Conservation (phyloP, 2,888 invertebrate genomes). For the Aspidapion aeneum region DNA sequence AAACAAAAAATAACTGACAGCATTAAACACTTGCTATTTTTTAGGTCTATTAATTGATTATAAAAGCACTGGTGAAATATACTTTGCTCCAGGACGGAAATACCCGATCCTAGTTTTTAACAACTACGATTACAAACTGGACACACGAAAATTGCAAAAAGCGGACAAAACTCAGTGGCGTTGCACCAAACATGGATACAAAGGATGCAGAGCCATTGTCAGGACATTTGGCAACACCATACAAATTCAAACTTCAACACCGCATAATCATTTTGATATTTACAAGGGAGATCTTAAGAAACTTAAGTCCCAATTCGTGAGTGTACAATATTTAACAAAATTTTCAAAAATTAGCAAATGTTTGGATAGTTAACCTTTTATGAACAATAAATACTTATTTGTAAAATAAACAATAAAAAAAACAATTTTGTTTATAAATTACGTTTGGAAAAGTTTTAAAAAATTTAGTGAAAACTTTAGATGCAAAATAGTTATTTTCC, state of each 20-base stretch:
- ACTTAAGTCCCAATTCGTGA: conserved; percentile 8
- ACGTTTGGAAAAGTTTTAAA: too few species aligned
- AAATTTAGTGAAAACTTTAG: too few species aligned
- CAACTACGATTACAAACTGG: conserved; percentile 13
- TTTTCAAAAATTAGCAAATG: too few species aligned
- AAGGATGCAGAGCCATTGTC: conserved; percentile 9
- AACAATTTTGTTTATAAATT: too few species aligned
- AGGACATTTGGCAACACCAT: conserved; percentile 7
- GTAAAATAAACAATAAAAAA: too few species aligned
- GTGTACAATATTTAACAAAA: too few species aligned
- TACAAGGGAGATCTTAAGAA: conserved; percentile 4
- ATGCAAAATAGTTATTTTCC: too few species aligned
- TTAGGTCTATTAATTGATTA: not conserved
- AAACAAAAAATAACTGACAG: too few species aligned
- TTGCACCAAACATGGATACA: conserved; percentile 1
- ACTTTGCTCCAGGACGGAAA: conserved; percentile 14
- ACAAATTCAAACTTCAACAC: conserved; percentile 3
- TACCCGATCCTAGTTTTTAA: conserved; percentile 16
- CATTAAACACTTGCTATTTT: too few species aligned
- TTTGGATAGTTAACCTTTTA: too few species aligned
- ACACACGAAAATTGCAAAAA: not conserved
- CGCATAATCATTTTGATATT: conserved; percentile 9
- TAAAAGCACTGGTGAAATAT: conserved; percentile 1
- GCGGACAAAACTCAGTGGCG: conserved; percentile 11
- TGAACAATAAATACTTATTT: too few species aligned